phyloP scores from a whole-genome alignment of 2,888 invertebrate genomes.

The Morpho helenor region DNA sequence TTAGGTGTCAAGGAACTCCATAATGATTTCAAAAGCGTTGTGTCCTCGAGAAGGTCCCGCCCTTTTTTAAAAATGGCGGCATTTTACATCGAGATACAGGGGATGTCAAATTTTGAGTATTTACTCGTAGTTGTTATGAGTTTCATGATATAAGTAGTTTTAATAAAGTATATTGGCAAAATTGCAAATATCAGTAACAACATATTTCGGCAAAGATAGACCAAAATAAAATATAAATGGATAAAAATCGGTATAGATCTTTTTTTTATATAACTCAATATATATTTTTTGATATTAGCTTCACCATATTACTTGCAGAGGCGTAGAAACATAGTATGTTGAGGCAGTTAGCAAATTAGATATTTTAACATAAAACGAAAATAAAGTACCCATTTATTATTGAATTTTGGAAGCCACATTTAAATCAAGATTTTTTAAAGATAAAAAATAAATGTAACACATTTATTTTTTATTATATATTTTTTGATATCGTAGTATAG shows the following conservation, averaged over 20 bases:
- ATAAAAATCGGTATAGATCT: not conserved
- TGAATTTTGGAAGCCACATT: no score
- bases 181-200: not conserved
- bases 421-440: no score
- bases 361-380: no score
- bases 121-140: not conserved
- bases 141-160: not conserved
- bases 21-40: conserved; percentile 26
- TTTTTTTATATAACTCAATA: not conserved
- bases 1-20: conserved; percentile 13
- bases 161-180: not conserved
- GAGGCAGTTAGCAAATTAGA: no score
- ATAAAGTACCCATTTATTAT: no score
- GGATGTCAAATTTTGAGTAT: not conserved
- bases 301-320: no score
- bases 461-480: no score
- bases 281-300: no score
- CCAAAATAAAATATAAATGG: not conserved
- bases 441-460: no score
- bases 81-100: conserved; percentile 13
- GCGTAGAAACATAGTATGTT: no score
- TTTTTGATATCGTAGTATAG: no score
- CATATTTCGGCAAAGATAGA: not conserved
- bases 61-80: conserved; percentile 27
- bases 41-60: conserved; percentile 21